A percentile compares a stretch with the other conserved stretches of the same genome.
Conservation (phyloP, 1,140 invertebrate species). For the Macrotrachela quadricornifera region DNA sequence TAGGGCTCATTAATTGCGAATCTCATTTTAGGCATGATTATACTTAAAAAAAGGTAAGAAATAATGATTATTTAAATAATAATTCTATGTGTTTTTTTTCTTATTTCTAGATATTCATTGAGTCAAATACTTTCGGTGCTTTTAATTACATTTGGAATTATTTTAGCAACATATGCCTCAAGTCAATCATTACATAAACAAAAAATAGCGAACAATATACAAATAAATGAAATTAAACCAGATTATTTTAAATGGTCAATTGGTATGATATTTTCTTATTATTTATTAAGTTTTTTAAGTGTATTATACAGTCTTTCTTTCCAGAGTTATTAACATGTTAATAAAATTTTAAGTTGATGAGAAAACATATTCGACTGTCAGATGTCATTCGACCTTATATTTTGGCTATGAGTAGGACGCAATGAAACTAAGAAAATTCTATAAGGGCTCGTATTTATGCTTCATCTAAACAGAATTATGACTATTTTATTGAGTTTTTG, state of each 20-base stretch:
- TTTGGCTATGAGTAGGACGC: too few species aligned
- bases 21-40: constrained; percentile 75
- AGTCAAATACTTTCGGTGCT: constrained; percentile 73
- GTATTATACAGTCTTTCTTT: too few species aligned
- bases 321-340: too few species aligned
- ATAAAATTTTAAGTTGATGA: too few species aligned
- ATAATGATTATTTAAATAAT: too few species aligned
- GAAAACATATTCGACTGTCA: too few species aligned
- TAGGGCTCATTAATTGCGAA: constrained; percentile 86
- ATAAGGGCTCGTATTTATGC: too few species aligned
- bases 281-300: too few species aligned
- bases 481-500: too few species aligned
- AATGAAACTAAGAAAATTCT: too few species aligned
- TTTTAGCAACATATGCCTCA: constrained; percentile 71
- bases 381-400: too few species aligned
- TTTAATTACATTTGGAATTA: constrained; percentile 74
- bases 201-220: neutral
- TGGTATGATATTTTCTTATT: constrained; percentile 8
- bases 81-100: neutral
- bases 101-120: constrained; percentile 39
- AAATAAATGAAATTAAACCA: constrained; percentile 9
- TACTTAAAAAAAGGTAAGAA: constrained; percentile 48
- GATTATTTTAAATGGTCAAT: constrained; percentile 15
- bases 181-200: constrained; percentile 33
- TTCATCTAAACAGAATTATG: too few species aligned